Conservation (phyloP, 1,140 invertebrate genomes). For the Halictus rubicundus region DNA sequence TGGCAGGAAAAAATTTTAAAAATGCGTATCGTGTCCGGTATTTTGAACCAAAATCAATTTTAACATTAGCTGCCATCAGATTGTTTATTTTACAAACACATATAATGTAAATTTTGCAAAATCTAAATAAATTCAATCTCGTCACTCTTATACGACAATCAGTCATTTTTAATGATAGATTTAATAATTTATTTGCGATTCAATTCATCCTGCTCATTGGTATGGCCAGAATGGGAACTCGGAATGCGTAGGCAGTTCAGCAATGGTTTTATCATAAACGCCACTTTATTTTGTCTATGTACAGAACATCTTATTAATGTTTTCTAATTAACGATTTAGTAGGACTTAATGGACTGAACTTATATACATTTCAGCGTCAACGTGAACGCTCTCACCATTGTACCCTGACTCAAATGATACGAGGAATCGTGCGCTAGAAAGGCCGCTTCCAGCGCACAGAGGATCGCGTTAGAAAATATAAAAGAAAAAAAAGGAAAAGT, state of each 20-base stretch:
- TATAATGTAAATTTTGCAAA: too few species aligned
- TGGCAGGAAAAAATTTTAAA: too few species aligned
- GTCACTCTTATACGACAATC: too few species aligned
- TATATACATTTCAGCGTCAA: slow-evolving; percentile 68
- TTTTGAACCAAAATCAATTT: too few species aligned
- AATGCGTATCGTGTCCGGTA: too few species aligned
- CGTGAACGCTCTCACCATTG: slow-evolving; percentile 48
- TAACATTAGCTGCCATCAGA: too few species aligned
- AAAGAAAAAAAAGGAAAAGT: slow-evolving; percentile 35
- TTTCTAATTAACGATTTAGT: slow-evolving; percentile 60
- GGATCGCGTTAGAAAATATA: slow-evolving; percentile 51
- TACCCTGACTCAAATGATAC: slow-evolving; percentile 63
- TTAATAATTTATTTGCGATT: neutral
- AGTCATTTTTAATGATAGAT: too few species aligned
- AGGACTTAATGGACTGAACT: slow-evolving; percentile 69
- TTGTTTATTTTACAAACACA: too few species aligned
- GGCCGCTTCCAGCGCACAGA: slow-evolving; percentile 11
- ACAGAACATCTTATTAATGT: slow-evolving; percentile 63
- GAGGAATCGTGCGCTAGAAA: slow-evolving; percentile 41
- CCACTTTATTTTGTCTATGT: slow-evolving; percentile 68
- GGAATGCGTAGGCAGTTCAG: neutral
- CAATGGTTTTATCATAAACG: slow-evolving; percentile 59
- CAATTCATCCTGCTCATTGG: neutral
- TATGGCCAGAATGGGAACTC: neutral
- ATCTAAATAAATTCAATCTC: too few species aligned